Evolutionary conservation across 1,140 invertebrate species (phyloP).

Genomic region (Trissolcus basalis): DNA sequence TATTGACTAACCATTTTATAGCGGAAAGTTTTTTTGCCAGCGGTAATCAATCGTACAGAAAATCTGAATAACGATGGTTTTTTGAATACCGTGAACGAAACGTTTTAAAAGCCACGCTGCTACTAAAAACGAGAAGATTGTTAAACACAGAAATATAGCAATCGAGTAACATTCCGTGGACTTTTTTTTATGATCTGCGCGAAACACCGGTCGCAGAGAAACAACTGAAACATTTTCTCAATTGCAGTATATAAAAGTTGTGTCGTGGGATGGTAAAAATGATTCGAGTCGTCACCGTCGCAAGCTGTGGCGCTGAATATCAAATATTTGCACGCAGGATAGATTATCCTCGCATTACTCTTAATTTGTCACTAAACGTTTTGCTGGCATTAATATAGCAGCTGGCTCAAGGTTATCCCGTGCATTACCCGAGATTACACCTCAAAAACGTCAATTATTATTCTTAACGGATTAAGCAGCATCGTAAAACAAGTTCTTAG

Average conservation of each 20-base stretch:
- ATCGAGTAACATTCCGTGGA: no score
- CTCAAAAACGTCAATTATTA: conserved; percentile 46
- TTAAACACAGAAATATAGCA: no score
- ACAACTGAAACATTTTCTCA: not conserved
- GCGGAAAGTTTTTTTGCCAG: no score
- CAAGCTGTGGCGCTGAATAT: not conserved
- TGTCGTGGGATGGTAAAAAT: conserved; percentile 8
- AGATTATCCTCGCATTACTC: conserved; percentile 19
- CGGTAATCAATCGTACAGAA: no score
- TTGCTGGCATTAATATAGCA: conserved; percentile 17
- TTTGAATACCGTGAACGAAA: no score
- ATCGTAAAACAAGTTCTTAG: conserved; percentile 43
- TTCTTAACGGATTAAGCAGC: conserved; percentile 41
- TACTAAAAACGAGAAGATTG: no score
- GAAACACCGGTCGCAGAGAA: not conserved
- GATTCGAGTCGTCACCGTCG: not conserved
- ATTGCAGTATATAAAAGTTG: not conserved
- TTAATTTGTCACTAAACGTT: conserved; percentile 30
- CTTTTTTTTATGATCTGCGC: no score
- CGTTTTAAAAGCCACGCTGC: no score
- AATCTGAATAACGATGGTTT: no score
- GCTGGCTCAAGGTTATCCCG: conserved; percentile 15
- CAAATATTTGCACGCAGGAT: conserved; percentile 22
- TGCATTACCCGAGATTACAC: conserved; percentile 31
- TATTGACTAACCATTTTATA: no score